Percentiles rank a stretch among this genome's conserved stretches.
Evolutionary conservation across 2,113 vertebrate species (phyloP).

Genomic region (Gnathonemus longibarbis): DNA sequence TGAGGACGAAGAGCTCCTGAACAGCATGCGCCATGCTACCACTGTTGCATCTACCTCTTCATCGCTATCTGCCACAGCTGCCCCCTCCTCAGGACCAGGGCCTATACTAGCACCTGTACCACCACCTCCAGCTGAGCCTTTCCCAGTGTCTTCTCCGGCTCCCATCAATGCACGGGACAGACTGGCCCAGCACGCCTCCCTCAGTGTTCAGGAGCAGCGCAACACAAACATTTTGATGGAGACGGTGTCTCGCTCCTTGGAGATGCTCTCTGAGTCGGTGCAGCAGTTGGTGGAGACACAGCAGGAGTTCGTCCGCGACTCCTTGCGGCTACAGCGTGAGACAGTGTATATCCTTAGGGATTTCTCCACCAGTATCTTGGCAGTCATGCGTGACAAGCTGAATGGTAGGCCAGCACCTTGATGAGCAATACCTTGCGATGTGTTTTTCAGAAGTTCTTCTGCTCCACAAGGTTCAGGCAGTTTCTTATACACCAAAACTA

Average conservation of each 20-base stretch:
- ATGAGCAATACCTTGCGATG: constrained; percentile 22
- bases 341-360: constrained; percentile 63
- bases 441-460: background rate
- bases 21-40: constrained; percentile 13
- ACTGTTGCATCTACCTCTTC: constrained; percentile 6
- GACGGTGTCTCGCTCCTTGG: constrained; percentile 61
- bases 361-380: constrained; percentile 59
- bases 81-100: background rate
- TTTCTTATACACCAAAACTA: background rate
- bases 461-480: background rate
- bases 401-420: constrained; percentile 61
- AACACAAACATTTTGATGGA: constrained; percentile 58
- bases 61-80: background rate
- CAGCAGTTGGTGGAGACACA: constrained; percentile 67
- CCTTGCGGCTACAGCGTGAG: constrained; percentile 63
- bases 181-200: constrained; percentile 45
- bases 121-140: background rate
- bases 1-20: constrained; percentile 13
- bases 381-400: constrained; percentile 65
- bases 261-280: constrained; percentile 64
- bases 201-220: constrained; percentile 66
- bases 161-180: constrained; percentile 28
- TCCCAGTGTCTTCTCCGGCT: background rate
- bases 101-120: background rate
- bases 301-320: constrained; percentile 64